Conservation (phyloP, 1,140 invertebrate species). For the Drosophila ficusphila region DNA sequence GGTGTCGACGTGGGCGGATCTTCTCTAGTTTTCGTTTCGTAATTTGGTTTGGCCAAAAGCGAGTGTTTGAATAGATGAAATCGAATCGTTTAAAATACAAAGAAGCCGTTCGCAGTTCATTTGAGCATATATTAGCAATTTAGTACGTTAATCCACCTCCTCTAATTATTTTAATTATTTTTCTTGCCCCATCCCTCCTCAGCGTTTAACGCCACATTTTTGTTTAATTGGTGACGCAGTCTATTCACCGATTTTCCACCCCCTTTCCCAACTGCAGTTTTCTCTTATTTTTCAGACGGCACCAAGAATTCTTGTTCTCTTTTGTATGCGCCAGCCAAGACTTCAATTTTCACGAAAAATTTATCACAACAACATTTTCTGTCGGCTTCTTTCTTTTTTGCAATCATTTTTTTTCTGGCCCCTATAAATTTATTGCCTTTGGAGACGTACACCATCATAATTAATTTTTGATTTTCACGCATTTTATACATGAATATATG, state of each 20-base stretch:
- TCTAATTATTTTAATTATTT: slow-evolving; percentile 65
- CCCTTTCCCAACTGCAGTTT: slow-evolving; percentile 37
- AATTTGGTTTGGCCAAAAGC: slow-evolving; percentile 53
- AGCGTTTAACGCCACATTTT: slow-evolving; percentile 75
- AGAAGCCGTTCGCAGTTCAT: no score
- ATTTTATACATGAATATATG: slow-evolving; percentile 47
- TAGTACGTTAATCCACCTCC: slow-evolving; percentile 26
- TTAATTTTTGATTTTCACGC: slow-evolving; percentile 71
- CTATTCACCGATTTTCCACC: neutral
- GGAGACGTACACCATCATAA: slow-evolving; percentile 69
- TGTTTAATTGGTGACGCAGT: slow-evolving; percentile 79
- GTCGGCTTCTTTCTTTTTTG: slow-evolving; percentile 27
- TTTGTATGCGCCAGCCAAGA: slow-evolving; percentile 40
- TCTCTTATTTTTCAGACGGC: slow-evolving; percentile 72
- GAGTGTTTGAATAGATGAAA: slow-evolving; percentile 57
- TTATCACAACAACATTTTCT: slow-evolving; percentile 33
- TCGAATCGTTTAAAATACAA: slow-evolving; percentile 58
- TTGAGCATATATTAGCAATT: slow-evolving; percentile 10
- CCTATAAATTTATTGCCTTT: slow-evolving; percentile 70
- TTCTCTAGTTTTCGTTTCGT: slow-evolving; percentile 31
- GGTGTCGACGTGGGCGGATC: slow-evolving; percentile 60
- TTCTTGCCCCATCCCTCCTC: slow-evolving; percentile 28
- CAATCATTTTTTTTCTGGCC: slow-evolving; percentile 52
- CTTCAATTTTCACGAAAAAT: slow-evolving; percentile 43
- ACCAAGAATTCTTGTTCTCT: slow-evolving; percentile 63